Percentiles rank a stretch among this genome's conserved stretches.
Evolutionary conservation across 2,888 invertebrate genomes (phyloP).

Genomic region (Parthenolecanium corni): DNA sequence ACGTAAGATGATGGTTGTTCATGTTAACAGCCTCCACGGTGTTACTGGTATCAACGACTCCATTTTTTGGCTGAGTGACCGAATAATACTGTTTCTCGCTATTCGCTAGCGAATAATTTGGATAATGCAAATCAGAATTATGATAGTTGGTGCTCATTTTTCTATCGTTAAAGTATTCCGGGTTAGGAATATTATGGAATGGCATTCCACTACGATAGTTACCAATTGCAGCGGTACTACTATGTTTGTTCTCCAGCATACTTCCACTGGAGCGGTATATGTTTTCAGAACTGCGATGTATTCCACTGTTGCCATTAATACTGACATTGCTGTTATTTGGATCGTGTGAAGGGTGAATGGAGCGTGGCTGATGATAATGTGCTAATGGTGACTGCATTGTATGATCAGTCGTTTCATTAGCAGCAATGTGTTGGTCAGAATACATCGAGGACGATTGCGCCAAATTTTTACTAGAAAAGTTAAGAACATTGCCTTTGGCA

Average conservation of each 20-base stretch:
- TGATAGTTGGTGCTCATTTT: background rate
- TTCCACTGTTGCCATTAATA: too few relatives aligned
- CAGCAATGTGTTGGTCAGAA: background rate
- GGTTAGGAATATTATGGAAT: background rate
- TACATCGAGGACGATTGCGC: background rate
- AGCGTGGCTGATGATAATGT: background rate
- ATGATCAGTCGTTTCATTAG: too few relatives aligned
- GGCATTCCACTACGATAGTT: too few relatives aligned
- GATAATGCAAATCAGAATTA: conserved; percentile 4
- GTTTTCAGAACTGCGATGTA: background rate
- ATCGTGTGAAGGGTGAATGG: background rate
- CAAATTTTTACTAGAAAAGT: conserved; percentile 11
- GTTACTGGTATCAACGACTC: background rate
- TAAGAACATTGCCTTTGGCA: background rate
- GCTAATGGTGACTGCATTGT: background rate
- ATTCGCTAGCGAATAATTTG: conserved; percentile 1
- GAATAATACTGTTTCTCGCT: conserved; percentile 19
- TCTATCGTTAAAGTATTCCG: conserved; percentile 16
- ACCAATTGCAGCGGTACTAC: too few relatives aligned
- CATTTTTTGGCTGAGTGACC: background rate
- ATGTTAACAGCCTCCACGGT: background rate
- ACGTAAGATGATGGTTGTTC: background rate
- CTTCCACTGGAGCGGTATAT: background rate
- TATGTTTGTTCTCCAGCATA: too few relatives aligned
- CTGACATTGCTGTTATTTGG: too few relatives aligned